Evolutionary conservation across 2,888 invertebrate genomes (phyloP).

Genomic region (Caenorhabditis parvicauda): DNA sequence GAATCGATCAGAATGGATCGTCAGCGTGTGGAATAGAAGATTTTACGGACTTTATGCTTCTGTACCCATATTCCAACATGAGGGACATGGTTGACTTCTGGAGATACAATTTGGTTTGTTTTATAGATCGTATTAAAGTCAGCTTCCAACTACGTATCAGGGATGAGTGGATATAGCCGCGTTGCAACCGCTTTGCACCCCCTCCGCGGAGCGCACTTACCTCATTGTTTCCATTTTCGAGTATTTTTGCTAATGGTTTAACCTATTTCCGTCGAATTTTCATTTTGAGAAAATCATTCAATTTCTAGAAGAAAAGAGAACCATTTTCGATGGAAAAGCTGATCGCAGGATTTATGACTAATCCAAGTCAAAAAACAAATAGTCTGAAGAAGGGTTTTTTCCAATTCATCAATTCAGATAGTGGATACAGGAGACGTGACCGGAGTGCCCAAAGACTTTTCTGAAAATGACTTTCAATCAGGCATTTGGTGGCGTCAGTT

Average conservation of each 20-base stretch:
- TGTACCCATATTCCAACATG: conserved; percentile 86
- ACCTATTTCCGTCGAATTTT: no score
- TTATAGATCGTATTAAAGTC: no score
- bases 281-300: neutral
- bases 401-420: no score
- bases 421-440: conserved; percentile 80
- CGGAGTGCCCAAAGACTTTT: conserved; percentile 96
- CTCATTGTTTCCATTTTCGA: no score
- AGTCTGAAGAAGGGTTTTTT: neutral
- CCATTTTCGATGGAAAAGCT: no score
- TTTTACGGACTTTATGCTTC: conserved; percentile 90
- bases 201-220: no score
- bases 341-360: neutral
- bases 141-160: no score
- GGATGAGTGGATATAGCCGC: no score
- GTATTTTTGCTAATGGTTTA: no score
- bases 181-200: no score
- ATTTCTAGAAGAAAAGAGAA: neutral
- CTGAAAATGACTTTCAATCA: conserved; percentile 83
- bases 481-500: conserved; percentile 95
- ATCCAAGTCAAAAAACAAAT: neutral
- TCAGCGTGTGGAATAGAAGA: conserved; percentile 70
- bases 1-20: conserved; percentile 76
- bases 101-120: conserved; percentile 80
- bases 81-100: conserved; percentile 90